Conservation (phyloP, 2,888 invertebrate genomes). For the Cephus sareptanus region DNA sequence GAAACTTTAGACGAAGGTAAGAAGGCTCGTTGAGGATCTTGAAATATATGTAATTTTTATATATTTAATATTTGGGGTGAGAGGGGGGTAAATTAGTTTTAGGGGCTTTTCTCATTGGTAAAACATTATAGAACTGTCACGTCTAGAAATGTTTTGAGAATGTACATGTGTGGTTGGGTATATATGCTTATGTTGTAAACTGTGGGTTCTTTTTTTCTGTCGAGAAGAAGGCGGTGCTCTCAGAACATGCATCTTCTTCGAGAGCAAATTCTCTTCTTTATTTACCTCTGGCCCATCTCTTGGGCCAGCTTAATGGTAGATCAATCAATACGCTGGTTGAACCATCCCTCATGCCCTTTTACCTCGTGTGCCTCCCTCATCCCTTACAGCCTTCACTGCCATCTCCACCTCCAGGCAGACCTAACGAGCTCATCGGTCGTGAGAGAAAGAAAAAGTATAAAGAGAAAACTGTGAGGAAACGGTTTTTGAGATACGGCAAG, state of each 20-base stretch:
- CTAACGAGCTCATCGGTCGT: slow-evolving; percentile 60
- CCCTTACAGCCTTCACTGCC: slow-evolving; percentile 21
- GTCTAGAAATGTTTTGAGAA: not conserved
- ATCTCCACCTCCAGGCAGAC: slow-evolving; percentile 38
- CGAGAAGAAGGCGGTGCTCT: too few species aligned
- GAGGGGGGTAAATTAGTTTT: too few species aligned
- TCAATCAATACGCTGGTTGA: slow-evolving; percentile 58
- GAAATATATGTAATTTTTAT: too few species aligned
- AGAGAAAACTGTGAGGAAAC: slow-evolving; percentile 58
- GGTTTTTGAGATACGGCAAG: slow-evolving; percentile 52
- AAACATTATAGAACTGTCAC: not conserved
- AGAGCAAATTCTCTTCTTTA: slow-evolving; percentile 40
- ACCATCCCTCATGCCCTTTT: slow-evolving; percentile 30
- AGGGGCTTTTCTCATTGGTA: not conserved
- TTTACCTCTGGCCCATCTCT: not conserved
- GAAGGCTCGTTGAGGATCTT: too few species aligned
- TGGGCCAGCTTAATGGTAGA: slow-evolving; percentile 50
- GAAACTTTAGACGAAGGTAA: too few species aligned
- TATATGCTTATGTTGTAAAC: too few species aligned
- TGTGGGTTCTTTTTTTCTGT: too few species aligned
- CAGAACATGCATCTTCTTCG: slow-evolving; percentile 42
- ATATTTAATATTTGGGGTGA: too few species aligned
- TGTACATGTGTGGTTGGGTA: too few species aligned
- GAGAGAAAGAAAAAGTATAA: slow-evolving; percentile 40
- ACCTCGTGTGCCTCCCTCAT: slow-evolving; percentile 9